phyloP scores from a whole-genome alignment of 1,140 invertebrate species.

The Dendrolimus punctatus region DNA sequence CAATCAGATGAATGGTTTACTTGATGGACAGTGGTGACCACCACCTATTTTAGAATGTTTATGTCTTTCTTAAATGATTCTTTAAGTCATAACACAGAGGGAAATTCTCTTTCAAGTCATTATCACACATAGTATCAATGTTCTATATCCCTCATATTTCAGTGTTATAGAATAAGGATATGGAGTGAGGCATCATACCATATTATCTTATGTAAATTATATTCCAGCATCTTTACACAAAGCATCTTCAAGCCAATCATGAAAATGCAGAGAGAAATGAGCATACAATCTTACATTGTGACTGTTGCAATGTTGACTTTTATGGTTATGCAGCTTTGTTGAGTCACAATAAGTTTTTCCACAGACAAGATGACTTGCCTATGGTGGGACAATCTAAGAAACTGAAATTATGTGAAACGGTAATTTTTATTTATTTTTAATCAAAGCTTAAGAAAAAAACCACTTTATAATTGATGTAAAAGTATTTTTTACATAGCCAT shows the following conservation, averaged over 20 bases:
- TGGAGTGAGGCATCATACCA: too few relatives aligned
- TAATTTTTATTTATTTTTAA: conserved; percentile 14
- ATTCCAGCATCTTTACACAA: conserved; percentile 74
- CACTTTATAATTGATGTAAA: background rate
- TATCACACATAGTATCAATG: too few relatives aligned
- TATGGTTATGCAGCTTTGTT: conserved; percentile 73
- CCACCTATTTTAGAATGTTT: too few relatives aligned
- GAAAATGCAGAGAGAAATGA: conserved; percentile 41
- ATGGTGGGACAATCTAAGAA: conserved; percentile 53
- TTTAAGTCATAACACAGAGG: too few relatives aligned
- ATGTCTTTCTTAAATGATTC: too few relatives aligned
- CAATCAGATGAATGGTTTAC: too few relatives aligned
- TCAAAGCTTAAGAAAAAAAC: background rate
- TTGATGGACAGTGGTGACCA: too few relatives aligned
- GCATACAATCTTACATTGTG: conserved; percentile 69
- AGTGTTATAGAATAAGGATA: too few relatives aligned
- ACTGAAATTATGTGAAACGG: conserved; percentile 44
- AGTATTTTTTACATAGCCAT: too few relatives aligned
- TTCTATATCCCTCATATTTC: too few relatives aligned
- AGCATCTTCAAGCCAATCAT: conserved; percentile 71
- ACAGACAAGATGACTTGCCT: conserved; percentile 69
- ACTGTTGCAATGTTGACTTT: conserved; percentile 74
- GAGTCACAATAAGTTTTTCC: conserved; percentile 77
- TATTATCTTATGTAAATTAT: background rate
- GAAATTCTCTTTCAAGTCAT: too few relatives aligned